phyloP scores from a whole-genome alignment of 2,888 invertebrate genomes.

The Chrysolina americana region DNA sequence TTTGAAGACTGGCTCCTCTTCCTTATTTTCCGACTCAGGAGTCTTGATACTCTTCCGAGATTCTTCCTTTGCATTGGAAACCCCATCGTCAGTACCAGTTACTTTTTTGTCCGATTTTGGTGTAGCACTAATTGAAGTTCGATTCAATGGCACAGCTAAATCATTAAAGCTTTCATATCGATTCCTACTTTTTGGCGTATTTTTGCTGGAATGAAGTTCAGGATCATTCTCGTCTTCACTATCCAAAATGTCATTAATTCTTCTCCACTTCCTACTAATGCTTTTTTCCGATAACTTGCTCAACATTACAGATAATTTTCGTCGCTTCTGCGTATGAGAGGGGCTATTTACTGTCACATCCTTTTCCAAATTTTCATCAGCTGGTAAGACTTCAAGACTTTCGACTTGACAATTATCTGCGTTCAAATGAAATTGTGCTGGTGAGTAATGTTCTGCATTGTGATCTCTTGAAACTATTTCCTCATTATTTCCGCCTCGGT shows the following conservation, averaged over 20 bases:
- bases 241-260: background rate
- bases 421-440: background rate
- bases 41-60: background rate
- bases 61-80: background rate
- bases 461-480: background rate
- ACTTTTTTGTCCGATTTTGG: background rate
- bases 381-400: background rate
- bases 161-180: background rate
- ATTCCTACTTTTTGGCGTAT: background rate
- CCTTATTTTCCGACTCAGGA: background rate
- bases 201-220: background rate
- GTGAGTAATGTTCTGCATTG: background rate
- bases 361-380: background rate
- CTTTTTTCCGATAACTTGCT: background rate
- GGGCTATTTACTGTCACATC: background rate
- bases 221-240: background rate
- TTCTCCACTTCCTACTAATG: background rate
- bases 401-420: background rate
- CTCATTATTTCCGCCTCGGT: background rate
- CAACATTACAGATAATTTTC: background rate
- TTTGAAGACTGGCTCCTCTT: slow-evolving; percentile 19
- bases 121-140: background rate
- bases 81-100: background rate
- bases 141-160: background rate
- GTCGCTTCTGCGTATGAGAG: background rate